Base-by-base conservation (phyloP, 2,888 invertebrate species). In the Psylliodes chrysocephalus region DNA sequence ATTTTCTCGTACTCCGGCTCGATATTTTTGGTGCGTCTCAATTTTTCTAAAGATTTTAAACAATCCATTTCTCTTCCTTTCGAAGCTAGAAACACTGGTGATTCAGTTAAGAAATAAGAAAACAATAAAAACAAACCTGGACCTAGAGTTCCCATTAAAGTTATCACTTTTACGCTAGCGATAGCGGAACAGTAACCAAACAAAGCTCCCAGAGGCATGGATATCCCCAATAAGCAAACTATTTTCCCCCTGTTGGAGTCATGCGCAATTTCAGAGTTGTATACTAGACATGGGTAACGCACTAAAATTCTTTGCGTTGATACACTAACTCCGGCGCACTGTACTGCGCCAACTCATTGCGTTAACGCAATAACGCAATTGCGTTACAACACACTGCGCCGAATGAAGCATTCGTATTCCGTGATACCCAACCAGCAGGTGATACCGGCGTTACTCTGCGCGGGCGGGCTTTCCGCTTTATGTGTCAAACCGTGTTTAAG, bases 41-140 rank as follows among this genome's bases (percentile, higher is more conserved):
- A 52, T 42, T 61, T 62, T 3, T 35, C 18, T 18, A 71, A 61
- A 14, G 91, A 84, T 0, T 82, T 79, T 0, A 88, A 80, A 0
- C 94, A 94, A 0, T 89, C 86, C 0, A 85, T 81, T 0, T 79
- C 80, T 56, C 85, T 79, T 17, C 88, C 86, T 79, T 88, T 54
- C 1, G 52, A 30, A 1, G 66, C 53, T n/a, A 73, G 38, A 63
- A 64, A 73, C 28, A 65, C 54, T 1, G 75, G 75, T 19, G 69
- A 66, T 63, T 75, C 75, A 0, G 70, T 69, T 14, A 64, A 25
- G 4, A 57, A 17, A 7, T 30, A 19, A 18, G 67, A 66, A 19
- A 60, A 15, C 15, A 65, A 0, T 0, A 72, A 15, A 35, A 64
- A 69, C 17, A 70, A 5, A 8, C 64, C 19, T 3, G 62, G 53